phyloP scores from a whole-genome alignment of 2,797 vertebrate genomes.

The Moxostoma hubbsi region DNA sequence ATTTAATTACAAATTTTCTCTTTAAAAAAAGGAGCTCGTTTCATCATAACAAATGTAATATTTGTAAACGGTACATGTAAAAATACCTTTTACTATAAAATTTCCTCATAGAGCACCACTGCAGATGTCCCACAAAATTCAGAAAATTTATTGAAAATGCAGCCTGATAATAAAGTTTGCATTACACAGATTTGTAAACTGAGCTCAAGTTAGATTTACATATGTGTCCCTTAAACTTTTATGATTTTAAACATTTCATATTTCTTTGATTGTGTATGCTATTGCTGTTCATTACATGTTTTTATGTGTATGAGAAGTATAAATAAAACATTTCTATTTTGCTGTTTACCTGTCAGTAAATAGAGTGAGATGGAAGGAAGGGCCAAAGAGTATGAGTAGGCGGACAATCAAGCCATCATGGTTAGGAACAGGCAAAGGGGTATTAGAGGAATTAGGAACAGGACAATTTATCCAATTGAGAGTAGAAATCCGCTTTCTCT shows the following conservation, averaged over 20 bases:
- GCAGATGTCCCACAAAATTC: background rate
- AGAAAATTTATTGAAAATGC: background rate
- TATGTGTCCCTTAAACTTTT: background rate
- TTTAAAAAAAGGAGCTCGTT: background rate
- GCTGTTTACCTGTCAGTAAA: too few relatives aligned
- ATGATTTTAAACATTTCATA: background rate
- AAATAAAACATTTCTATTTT: too few relatives aligned
- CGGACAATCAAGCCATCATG: background rate
- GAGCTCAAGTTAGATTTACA: conserved; percentile 7
- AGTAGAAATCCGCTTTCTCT: background rate
- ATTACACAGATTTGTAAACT: background rate
- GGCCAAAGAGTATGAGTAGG: background rate
- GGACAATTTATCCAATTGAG: background rate
- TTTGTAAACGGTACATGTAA: background rate
- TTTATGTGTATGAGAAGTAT: too few relatives aligned
- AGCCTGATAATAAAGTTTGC: background rate
- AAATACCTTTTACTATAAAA: too few relatives aligned
- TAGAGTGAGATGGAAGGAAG: too few relatives aligned
- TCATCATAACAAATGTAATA: background rate
- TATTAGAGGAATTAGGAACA: background rate
- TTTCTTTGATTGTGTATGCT: too few relatives aligned
- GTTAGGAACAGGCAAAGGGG: background rate
- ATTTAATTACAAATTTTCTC: too few relatives aligned
- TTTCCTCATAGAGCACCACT: too few relatives aligned
- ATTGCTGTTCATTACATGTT: too few relatives aligned